Base-by-base conservation (phyloP, 2,888 invertebrate species). In the Amphimallon solstitiale region DNA sequence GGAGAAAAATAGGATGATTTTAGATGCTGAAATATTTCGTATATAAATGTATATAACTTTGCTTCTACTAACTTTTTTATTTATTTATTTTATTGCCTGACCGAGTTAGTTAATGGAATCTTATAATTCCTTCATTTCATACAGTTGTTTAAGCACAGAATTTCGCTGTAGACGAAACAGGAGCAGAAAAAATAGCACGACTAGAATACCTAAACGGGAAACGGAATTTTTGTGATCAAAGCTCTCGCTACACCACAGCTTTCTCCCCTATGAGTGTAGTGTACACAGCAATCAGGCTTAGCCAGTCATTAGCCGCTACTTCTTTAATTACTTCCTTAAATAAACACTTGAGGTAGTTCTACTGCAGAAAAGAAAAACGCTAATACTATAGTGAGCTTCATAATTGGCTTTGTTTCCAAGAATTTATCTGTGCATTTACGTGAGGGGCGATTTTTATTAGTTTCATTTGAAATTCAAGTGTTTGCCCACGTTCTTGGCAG, bases 271-370 rank as follows among this genome's bases (percentile, higher is more conserved):
- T 60, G 66, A 72, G 72, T 68, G 72, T 67, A 71, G 49, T 67
- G 70, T 71, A 72, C 72, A 74, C 72, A 74, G 70, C 71, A 73
- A 71, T 72, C 71, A 73, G 65, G 62, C 68, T 59, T 37, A 54
- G 69, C 65, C 67, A 67, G 66, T 71, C 70, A 71, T 71, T 71
- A 71, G 69, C 68, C 49, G 68, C 70, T 71, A 68, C 71, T 63
- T 67, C 71, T 71, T 71, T 74, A 73, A 74, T 73, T 74, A 70
- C 73, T 71, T 71, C 70, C 70, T 65, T 69, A 68, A 70, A 71
- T 71, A 66, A 35, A 68, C 61, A 70, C 59, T 49, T 21, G 19
- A 56, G 19, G 35, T 67, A 69, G 69, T 71, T 69, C 65, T 60
- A 66, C 63, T 52, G 66, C 48, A 48, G 56, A 14, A 43, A 64